Base-by-base conservation (phyloP, 2,797 vertebrate species). In the Syncerus caffer region DNA sequence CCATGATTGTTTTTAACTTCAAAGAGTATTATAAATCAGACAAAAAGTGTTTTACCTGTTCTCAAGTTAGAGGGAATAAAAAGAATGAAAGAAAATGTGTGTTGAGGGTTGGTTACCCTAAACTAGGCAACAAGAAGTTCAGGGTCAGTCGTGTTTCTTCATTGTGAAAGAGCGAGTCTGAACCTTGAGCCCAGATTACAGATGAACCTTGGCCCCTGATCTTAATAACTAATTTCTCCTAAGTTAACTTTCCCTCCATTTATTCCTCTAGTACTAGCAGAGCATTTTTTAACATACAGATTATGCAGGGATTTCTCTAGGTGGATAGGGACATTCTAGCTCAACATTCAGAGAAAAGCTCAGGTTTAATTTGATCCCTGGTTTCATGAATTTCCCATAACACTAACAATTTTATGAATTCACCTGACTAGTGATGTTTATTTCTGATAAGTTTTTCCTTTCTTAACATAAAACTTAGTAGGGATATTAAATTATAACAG, bases 161-260 rank as follows among this genome's bases (percentile, higher is more conserved):
- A 31, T 57, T 62, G 51, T 85, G 92, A 93, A 93, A 95, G 90
- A 93, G 87, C 31, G 17, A 29, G 31, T 79, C 60, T 97, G 93
- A 94, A 96, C 96, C 91, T 96, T 97, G 97, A 80, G 47, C 92
- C 90, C 64, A 84, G 90, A 95, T 98, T 93, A 58, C 38, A 83
- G 31, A 38, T 94, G 95, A 96, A 96, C 96, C 85, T 91, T 98
- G 90, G 85, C 93, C 84, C 42, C 58, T 34, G 45, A 34, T 47
- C 74, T 89, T 60, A 80, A 55, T 85, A 93, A 67, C 74, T 80
- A 42, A 95, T 95, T 92, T 93, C 93, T 93, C 85, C 53, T 47
- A 23, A 78, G 38, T 97, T 89, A 89, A 60, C 58, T 71, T 95
- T 92, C 85, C 55, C 34, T 96, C 90, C 67, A 7, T 53, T 93